Conservation (phyloP, 2,113 vertebrate genomes). For the Ceuthmochares aereus region DNA sequence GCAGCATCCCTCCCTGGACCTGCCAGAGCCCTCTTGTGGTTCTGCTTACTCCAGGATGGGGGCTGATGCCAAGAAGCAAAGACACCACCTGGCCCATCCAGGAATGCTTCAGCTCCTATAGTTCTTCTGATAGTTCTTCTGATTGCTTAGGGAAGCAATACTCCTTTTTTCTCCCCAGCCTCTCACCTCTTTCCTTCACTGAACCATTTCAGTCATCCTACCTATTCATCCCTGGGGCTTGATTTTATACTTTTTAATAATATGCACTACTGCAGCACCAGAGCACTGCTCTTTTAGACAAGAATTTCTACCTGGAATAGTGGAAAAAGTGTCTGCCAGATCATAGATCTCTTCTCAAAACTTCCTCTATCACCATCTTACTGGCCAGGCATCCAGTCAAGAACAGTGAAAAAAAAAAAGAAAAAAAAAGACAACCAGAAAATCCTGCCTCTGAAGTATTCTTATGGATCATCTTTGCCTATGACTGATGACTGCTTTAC, state of each 20-base stretch:
- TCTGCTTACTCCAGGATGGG: background rate
- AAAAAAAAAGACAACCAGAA: background rate
- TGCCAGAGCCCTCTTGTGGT: background rate
- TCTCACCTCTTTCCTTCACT: background rate
- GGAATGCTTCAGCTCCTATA: background rate
- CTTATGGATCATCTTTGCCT: background rate
- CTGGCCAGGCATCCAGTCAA: background rate
- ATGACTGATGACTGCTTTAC: background rate
- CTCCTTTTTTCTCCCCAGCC: background rate
- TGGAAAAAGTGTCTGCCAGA: background rate
- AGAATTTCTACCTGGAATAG: background rate
- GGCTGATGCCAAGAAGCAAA: background rate
- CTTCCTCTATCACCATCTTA: background rate
- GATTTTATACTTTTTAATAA: background rate
- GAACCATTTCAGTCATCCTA: background rate
- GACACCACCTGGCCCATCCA: rapidly evolving
- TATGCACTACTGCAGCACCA: background rate
- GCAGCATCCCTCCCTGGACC: background rate
- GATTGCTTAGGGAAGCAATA: background rate
- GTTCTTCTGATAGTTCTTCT: background rate
- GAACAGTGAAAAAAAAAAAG: background rate
- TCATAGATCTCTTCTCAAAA: background rate
- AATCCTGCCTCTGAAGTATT: background rate
- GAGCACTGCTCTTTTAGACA: background rate
- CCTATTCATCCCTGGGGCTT: background rate